Conservation (phyloP, 2,888 invertebrate genomes). For the Drosophila prostipennis region DNA sequence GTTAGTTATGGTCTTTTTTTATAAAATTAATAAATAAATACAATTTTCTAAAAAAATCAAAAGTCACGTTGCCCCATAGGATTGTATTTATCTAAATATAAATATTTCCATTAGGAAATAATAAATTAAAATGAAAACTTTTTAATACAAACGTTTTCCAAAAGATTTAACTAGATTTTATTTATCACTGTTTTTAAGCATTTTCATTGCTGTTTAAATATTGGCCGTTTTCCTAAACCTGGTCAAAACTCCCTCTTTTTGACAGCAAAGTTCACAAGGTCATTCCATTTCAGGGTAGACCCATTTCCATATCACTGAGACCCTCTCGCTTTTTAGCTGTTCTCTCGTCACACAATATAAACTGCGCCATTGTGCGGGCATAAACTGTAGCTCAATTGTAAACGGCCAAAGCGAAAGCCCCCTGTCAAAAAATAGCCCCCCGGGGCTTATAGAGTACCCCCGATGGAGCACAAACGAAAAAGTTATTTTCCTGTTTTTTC, state of each 20-base stretch:
- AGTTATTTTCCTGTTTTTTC: conserved; percentile 47
- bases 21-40: too few relatives aligned
- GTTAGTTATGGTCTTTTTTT: too few relatives aligned
- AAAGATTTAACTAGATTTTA: background rate
- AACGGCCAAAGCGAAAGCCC: conserved; percentile 45
- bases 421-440: conserved; percentile 10
- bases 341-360: conserved; percentile 53
- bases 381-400: conserved; percentile 66
- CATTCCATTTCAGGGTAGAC: conserved; percentile 8
- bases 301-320: background rate
- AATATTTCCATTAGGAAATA: too few relatives aligned
- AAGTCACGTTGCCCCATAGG: too few relatives aligned
- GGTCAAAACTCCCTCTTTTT: conserved; percentile 1
- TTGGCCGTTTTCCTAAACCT: background rate
- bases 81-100: too few relatives aligned
- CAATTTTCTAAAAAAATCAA: too few relatives aligned
- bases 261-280: conserved; percentile 6
- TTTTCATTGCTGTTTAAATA: conserved; percentile 10
- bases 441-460: conserved; percentile 17
- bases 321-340: conserved; percentile 32
- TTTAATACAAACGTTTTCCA: too few relatives aligned
- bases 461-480: conserved; percentile 34
- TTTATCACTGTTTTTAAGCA: background rate
- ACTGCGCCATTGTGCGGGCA: conserved; percentile 53
- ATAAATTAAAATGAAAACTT: too few relatives aligned